Conservation (phyloP, 2,113 vertebrate species). For the Aplodontia rufa region DNA sequence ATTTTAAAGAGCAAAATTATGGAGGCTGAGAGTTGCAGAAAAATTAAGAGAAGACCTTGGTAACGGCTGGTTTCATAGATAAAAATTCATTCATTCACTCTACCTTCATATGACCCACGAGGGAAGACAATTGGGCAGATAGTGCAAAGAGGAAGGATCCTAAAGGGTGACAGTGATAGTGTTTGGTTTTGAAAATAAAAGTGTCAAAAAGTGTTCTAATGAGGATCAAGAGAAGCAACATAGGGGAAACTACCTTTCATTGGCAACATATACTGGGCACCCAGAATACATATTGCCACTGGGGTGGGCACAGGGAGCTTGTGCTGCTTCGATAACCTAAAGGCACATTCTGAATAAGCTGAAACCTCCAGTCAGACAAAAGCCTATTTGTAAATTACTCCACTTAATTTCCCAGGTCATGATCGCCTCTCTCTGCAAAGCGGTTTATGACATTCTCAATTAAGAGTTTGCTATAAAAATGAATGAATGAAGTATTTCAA, state of each 20-base stretch:
- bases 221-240: background rate
- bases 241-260: slow-evolving; percentile 6
- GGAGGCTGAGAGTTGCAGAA: background rate
- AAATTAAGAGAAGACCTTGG: background rate
- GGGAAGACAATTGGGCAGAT: background rate
- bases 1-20: background rate
- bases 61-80: background rate
- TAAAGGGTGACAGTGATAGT: background rate
- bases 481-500: slow-evolving; percentile 78
- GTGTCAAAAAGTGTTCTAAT: background rate
- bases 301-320: background rate
- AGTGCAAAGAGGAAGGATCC: background rate
- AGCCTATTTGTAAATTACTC: slow-evolving; percentile 73
- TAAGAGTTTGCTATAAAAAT: slow-evolving; percentile 76
- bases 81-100: background rate
- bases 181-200: slow-evolving; percentile 19
- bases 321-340: slow-evolving; percentile 55
- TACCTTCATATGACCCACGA: background rate
- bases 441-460: slow-evolving; percentile 57
- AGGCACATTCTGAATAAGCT: slow-evolving; percentile 45
- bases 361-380: slow-evolving; percentile 67
- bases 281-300: background rate
- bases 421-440: slow-evolving; percentile 73
- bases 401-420: slow-evolving; percentile 72
- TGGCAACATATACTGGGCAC: background rate